Conservation (phyloP, 2,797 vertebrate genomes). For the Tapera naevia region DNA sequence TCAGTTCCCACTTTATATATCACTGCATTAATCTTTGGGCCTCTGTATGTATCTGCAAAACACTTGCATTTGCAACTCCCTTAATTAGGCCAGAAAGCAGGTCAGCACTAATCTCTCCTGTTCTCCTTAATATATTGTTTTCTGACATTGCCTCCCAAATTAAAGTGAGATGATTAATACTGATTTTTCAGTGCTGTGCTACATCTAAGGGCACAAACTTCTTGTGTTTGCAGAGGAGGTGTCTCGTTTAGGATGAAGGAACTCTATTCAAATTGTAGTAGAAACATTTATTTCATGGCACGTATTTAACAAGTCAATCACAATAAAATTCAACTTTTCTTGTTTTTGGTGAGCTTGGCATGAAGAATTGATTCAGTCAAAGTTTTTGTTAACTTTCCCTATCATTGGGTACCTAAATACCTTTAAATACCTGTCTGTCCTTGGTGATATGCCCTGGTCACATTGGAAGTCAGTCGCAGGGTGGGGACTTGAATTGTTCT, state of each 20-base stretch:
- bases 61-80: neutral
- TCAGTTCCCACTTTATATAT: neutral
- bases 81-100: slow-evolving; percentile 52
- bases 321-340: neutral
- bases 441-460: neutral
- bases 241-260: slow-evolving; percentile 19
- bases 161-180: slow-evolving; percentile 38
- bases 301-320: neutral
- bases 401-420: neutral
- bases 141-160: slow-evolving; percentile 30
- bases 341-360: neutral
- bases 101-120: neutral
- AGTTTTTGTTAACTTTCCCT: neutral
- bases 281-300: neutral
- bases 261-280: neutral
- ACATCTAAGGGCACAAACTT: neutral
- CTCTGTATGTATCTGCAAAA: neutral
- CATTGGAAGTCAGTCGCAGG: neutral
- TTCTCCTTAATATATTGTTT: slow-evolving; percentile 28
- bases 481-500: neutral
- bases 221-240: neutral
- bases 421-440: neutral
- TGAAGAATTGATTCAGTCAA: neutral
- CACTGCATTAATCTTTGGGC: neutral
- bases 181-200: slow-evolving; percentile 7